A percentile compares a stretch with the other conserved stretches of the same genome.
Evolutionary conservation across 2,888 invertebrate genomes (phyloP).

Genomic region (Micoletzkya japonica): DNA sequence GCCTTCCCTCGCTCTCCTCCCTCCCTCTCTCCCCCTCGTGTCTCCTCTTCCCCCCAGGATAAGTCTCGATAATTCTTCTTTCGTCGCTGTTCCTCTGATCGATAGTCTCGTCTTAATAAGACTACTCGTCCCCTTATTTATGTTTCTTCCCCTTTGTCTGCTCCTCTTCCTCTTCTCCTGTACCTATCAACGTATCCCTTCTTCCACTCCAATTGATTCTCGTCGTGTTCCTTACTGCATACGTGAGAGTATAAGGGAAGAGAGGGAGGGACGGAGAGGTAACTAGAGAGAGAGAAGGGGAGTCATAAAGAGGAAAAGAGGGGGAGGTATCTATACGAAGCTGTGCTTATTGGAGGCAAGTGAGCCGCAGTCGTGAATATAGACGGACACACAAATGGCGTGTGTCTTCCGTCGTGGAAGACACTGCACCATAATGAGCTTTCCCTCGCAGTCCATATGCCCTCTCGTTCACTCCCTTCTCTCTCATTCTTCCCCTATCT

Average conservation of each 20-base stretch:
- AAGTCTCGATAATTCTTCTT: background rate
- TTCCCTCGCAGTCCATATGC: background rate
- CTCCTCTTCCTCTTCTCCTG: no score
- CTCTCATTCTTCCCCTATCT: constrained; percentile 1
- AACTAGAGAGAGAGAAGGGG: background rate
- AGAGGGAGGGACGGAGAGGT: background rate
- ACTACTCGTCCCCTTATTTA: no score
- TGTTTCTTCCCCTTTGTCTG: no score
- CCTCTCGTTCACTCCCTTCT: background rate
- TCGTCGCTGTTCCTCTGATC: background rate
- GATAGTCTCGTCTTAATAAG: background rate
- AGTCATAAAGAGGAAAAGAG: background rate
- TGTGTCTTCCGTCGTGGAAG: background rate
- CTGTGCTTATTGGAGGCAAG: no score
- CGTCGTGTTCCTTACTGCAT: background rate
- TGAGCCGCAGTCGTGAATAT: no score
- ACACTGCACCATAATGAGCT: background rate
- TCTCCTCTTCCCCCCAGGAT: background rate
- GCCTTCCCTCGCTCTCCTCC: background rate
- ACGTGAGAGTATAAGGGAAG: background rate
- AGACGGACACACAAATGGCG: no score
- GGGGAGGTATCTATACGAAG: background rate
- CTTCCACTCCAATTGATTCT: background rate
- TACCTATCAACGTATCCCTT: no score
- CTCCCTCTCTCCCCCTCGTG: background rate